A percentile compares a stretch with the other conserved stretches of the same genome.
Evolutionary conservation across 2,113 vertebrate species (phyloP).

Genomic region (Platysternon megacephalum): DNA sequence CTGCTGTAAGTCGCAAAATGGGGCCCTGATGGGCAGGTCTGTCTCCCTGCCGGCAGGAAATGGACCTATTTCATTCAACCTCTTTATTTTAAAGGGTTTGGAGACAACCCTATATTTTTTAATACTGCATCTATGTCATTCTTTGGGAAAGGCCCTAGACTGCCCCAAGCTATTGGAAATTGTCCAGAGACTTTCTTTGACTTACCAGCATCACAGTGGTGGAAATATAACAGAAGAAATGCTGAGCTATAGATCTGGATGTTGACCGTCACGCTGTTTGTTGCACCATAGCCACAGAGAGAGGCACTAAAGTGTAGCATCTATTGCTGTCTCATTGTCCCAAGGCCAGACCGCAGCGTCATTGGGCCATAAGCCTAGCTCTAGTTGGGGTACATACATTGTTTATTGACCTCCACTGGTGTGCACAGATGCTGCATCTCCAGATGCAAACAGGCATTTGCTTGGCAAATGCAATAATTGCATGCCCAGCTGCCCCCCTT

Average conservation of each 20-base stretch:
- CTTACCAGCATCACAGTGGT: background rate
- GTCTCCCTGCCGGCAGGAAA: slow-evolving; percentile 53
- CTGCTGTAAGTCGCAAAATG: slow-evolving; percentile 68
- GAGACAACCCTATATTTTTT: background rate
- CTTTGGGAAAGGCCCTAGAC: slow-evolving; percentile 41
- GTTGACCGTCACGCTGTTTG: background rate
- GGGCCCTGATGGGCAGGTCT: slow-evolving; percentile 52
- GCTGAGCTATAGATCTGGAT: background rate
- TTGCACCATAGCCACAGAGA: background rate
- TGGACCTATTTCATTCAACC: background rate
- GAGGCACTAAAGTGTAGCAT: background rate
- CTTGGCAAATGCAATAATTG: background rate
- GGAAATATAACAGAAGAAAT: background rate
- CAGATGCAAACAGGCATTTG: background rate
- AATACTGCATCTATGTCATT: background rate
- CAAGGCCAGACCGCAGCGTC: background rate
- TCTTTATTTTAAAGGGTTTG: slow-evolving; percentile 14
- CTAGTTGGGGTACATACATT: background rate
- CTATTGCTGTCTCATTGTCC: background rate
- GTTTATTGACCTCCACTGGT: background rate
- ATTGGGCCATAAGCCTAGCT: background rate
- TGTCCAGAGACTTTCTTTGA: background rate
- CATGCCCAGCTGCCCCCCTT: background rate
- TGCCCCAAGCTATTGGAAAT: slow-evolving; percentile 4
- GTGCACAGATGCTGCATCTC: background rate